Percentiles rank a stretch among this genome's conserved stretches.
Conservation (phyloP, 2,888 invertebrate genomes). For the Campaea margaritaria region DNA sequence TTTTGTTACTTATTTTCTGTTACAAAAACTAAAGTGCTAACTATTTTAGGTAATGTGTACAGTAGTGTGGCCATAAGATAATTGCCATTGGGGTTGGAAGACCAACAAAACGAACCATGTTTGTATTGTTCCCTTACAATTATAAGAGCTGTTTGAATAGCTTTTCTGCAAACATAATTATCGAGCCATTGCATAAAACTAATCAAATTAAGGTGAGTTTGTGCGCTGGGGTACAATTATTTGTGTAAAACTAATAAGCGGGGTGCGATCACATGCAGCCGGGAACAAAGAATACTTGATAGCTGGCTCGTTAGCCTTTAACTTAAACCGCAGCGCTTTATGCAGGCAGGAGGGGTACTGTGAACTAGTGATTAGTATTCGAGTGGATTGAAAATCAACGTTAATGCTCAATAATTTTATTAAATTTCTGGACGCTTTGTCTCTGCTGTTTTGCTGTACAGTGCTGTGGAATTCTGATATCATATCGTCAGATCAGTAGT, state of each 20-base stretch:
- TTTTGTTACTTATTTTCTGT: too few relatives aligned
- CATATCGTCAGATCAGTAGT: too few relatives aligned
- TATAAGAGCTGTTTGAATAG: conserved; percentile 1
- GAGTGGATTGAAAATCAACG: too few relatives aligned
- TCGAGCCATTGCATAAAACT: conserved; percentile 16
- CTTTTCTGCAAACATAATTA: conserved; percentile 14
- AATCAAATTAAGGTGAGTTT: conserved; percentile 30
- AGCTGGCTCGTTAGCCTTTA: conserved; percentile 18
- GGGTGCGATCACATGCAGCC: conserved; percentile 25
- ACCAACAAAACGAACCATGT: background rate
- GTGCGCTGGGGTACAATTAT: conserved; percentile 25
- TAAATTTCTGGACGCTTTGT: too few relatives aligned
- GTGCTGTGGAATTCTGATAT: too few relatives aligned
- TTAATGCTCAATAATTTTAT: too few relatives aligned
- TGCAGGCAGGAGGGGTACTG: background rate
- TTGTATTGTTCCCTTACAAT: background rate
- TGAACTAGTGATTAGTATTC: background rate
- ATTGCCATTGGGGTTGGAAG: too few relatives aligned
- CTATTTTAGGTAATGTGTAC: too few relatives aligned
- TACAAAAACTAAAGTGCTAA: too few relatives aligned
- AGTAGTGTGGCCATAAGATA: too few relatives aligned
- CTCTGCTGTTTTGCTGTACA: too few relatives aligned
- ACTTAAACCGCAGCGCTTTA: conserved; percentile 10
- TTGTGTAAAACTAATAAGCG: conserved; percentile 32
- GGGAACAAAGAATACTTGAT: conserved; percentile 28